Percentiles rank a stretch among this genome's conserved stretches.
phyloP scores from a whole-genome alignment of 1,140 invertebrate genomes.

The Euglossa dilemma region DNA sequence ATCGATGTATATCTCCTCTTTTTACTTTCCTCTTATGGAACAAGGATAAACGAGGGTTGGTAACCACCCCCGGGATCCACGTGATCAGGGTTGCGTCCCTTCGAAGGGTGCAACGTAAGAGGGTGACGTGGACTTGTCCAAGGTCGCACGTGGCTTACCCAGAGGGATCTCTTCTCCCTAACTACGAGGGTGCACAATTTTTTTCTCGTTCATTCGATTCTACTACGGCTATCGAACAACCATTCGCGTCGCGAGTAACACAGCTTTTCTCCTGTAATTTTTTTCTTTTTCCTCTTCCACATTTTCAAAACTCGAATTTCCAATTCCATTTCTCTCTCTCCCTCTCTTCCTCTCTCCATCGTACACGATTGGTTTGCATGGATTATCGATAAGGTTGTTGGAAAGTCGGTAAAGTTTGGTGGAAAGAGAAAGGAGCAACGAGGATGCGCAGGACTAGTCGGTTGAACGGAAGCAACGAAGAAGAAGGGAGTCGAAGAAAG shows the following conservation, averaged over 20 bases:
- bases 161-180: slow-evolving; percentile 57
- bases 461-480: slow-evolving; percentile 58
- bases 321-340: background rate
- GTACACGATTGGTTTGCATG: background rate
- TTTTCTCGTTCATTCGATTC: slow-evolving; percentile 10
- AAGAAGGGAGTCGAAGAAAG: slow-evolving; percentile 54
- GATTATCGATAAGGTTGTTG: background rate
- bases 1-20: background rate
- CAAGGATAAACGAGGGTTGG: slow-evolving; percentile 62
- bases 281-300: background rate
- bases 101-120: slow-evolving; percentile 61
- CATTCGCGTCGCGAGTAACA: background rate
- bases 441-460: slow-evolving; percentile 47
- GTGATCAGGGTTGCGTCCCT: slow-evolving; percentile 68
- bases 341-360: background rate
- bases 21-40: slow-evolving; percentile 31
- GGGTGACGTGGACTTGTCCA: slow-evolving; percentile 71
- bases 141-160: slow-evolving; percentile 77
- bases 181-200: slow-evolving; percentile 34
- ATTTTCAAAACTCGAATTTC: background rate
- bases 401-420: slow-evolving; percentile 34
- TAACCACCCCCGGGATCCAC: slow-evolving; percentile 60
- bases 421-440: slow-evolving; percentile 62
- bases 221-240: background rate
- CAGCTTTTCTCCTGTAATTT: background rate